Conservation (phyloP, 2,797 vertebrate genomes). For the Pogonophryne albipinna region DNA sequence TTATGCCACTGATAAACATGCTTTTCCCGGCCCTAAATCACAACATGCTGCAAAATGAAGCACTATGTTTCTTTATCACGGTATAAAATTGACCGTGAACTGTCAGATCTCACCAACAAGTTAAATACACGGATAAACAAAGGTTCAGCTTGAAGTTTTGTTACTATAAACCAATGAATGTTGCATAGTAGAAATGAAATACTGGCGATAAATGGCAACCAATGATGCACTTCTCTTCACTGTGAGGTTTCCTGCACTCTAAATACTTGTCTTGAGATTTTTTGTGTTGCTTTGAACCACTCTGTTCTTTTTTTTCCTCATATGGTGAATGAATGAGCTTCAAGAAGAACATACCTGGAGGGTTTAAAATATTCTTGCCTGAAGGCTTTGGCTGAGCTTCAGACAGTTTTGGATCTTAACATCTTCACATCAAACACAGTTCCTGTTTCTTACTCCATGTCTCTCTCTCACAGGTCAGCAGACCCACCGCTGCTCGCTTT, state of each 20-base stretch:
- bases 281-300: conserved; percentile 5
- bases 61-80: background rate
- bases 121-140: background rate
- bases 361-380: conserved; percentile 22
- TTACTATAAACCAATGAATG: background rate
- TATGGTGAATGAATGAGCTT: background rate
- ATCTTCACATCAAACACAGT: conserved; percentile 50
- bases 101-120: background rate
- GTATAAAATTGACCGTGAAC: background rate
- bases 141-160: background rate
- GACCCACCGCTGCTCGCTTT: conserved; percentile 5
- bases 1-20: background rate
- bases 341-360: background rate
- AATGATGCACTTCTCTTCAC: background rate
- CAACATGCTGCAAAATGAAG: background rate
- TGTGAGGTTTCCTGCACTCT: background rate
- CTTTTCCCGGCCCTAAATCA: background rate
- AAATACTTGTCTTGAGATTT: conserved; percentile 13
- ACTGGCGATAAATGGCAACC: background rate
- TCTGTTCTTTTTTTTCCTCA: conserved; percentile 1
- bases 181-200: background rate
- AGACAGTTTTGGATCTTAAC: conserved; percentile 36
- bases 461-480: conserved; percentile 52
- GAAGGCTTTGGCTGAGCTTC: conserved; percentile 43
- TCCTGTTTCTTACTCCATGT: conserved; percentile 26